phyloP scores from a whole-genome alignment of 2,888 invertebrate species.

The Zaprionus bogoriensis region DNA sequence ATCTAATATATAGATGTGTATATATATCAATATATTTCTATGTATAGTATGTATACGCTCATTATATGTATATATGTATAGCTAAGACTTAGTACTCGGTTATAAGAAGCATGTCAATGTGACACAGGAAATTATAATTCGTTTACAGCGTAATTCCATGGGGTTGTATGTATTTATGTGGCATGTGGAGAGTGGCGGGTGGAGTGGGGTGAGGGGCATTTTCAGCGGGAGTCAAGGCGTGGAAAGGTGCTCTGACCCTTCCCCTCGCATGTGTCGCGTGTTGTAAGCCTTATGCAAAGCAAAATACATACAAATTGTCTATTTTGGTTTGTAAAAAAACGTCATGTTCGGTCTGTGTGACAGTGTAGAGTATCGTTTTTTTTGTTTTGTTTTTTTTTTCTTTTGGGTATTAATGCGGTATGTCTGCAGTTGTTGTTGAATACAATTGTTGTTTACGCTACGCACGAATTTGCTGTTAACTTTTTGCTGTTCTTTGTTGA shows the following conservation, averaged over 20 bases:
- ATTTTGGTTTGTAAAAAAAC: slow-evolving; percentile 3
- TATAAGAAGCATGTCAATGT: slow-evolving; percentile 71
- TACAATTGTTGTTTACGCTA: slow-evolving; percentile 61
- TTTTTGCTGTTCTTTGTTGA: slow-evolving; percentile 73
- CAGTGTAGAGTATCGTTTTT: not conserved
- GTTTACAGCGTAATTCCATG: slow-evolving; percentile 63
- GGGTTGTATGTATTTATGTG: not conserved
- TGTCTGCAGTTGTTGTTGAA: slow-evolving; percentile 10
- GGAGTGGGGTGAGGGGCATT: not conserved
- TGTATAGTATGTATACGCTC: slow-evolving; percentile 2
- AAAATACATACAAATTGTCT: slow-evolving; percentile 44
- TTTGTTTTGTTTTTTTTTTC: slow-evolving; percentile 5
- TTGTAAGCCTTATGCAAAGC: slow-evolving; percentile 41
- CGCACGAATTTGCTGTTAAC: slow-evolving; percentile 79
- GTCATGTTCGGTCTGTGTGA: not conserved
- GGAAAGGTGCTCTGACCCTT: not conserved
- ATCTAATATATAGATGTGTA: slow-evolving; percentile 16
- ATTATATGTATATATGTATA: slow-evolving; percentile 19
- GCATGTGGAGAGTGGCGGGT: too few species aligned
- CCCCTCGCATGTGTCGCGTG: not conserved
- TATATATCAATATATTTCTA: slow-evolving; percentile 16
- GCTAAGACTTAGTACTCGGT: slow-evolving; percentile 32
- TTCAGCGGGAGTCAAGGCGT: not conserved
- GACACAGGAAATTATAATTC: slow-evolving; percentile 68
- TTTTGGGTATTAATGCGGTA: slow-evolving; percentile 6